phyloP scores from a whole-genome alignment of 2,113 vertebrate genomes.

The Otus sunia region DNA sequence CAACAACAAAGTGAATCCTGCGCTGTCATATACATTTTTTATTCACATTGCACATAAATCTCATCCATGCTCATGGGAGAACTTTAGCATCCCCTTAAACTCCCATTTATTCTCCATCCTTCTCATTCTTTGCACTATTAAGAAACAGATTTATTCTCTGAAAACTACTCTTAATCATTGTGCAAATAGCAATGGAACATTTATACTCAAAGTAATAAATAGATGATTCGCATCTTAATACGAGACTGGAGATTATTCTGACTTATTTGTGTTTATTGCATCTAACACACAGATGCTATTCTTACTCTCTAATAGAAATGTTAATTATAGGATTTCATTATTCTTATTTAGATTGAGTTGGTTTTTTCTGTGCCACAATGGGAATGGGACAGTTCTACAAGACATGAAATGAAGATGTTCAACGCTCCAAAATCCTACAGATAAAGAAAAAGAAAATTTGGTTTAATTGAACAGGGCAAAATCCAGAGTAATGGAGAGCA shows the following conservation, averaged over 20 bases:
- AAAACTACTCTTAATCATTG: conserved; percentile 45
- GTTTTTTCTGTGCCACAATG: not conserved
- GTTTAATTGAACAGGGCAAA: not conserved
- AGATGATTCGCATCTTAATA: conserved; percentile 30
- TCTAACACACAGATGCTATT: conserved; percentile 4
- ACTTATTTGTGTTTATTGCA: conserved; percentile 10
- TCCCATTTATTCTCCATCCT: conserved; percentile 33
- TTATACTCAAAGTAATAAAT: conserved; percentile 43
- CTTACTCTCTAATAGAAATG: not conserved
- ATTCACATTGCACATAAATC: conserved; percentile 55
- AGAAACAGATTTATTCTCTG: conserved; percentile 52
- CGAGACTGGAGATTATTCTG: not conserved
- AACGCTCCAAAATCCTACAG: not conserved
- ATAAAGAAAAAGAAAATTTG: not conserved
- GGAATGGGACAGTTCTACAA: not conserved
- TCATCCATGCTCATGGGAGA: conserved; percentile 34
- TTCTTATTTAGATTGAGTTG: not conserved
- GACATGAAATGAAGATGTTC: not conserved
- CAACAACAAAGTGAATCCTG: conserved; percentile 41
- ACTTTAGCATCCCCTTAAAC: conserved; percentile 45
- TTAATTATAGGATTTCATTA: conserved; percentile 26
- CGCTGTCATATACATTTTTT: conserved; percentile 29
- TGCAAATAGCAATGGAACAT: conserved; percentile 51
- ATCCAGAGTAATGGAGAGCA: not conserved
- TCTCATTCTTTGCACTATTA: conserved; percentile 54